Evolutionary conservation across 1,140 invertebrate genomes (phyloP), one percentile per base, ranked within the genome.

Genomic region (Hylaeus anthracinus): DNA sequence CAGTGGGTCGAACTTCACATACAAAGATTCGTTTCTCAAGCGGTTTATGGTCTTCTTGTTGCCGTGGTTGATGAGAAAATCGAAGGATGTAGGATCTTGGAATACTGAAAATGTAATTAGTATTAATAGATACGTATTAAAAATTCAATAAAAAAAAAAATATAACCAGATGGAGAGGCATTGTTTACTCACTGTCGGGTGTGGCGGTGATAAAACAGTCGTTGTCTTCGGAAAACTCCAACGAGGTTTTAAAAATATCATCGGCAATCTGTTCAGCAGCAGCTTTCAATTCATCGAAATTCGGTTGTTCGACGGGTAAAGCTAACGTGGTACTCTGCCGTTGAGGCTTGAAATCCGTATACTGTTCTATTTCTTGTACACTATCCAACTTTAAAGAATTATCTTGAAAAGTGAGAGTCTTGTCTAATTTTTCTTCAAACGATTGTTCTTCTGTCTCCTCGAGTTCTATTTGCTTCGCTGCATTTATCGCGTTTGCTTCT

Each of bases 1-100:
- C 53, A 95, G 83, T 15, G 95, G 95, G 89, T 95, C 95, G 85
- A 95, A 95, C 82, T 95, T 95, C 39, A 95, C 91, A 88, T 94
- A 95, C 41, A 95, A 89, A 80, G 95, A 95, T 77, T 95, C 94
- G 65, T 94, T 92, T 71, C 94, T 93, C 93, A 92, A 84, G 92
- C 93, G 39, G 93, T 89, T 85, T 5, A 85, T 58, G 55, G 76
- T 82, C 6, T 81, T 84, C 6, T 76, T 75, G 15, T 86, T 88
- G 39, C 82, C 89, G 72, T 88, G 86, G 15, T 71, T 75, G 65
- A 90, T 79, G 39, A 94, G 74, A 74, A 91, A 94, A 74, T 94
- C 93, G 72, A 93, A 90, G 15, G 81, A 87, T 39, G 84, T 84
- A 26, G 92, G 91, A 83, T 94, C 93, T 72, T 88, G 84, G 65